phyloP scores from a whole-genome alignment of 1,140 invertebrate genomes.

The Radopholus similis region DNA sequence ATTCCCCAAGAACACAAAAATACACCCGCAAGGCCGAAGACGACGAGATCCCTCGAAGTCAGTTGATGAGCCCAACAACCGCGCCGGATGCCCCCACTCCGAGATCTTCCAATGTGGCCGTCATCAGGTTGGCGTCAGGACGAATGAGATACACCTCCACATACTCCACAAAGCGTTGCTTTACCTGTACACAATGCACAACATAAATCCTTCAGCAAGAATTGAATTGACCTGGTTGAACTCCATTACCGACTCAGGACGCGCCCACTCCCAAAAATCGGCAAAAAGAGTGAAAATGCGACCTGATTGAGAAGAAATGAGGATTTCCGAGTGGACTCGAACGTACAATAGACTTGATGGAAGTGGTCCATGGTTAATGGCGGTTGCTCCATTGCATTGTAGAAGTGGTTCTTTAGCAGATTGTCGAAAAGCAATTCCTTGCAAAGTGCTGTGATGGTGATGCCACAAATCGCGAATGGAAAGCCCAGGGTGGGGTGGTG shows the following conservation, averaged over 20 bases:
- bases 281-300: slow-evolving; percentile 42
- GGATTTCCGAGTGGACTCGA: not conserved
- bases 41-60: no score
- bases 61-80: not conserved
- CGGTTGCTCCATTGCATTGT: slow-evolving; percentile 68
- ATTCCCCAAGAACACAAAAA: not conserved
- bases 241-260: slow-evolving; percentile 42
- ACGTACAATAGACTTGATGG: slow-evolving; percentile 81
- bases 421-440: slow-evolving; percentile 73
- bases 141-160: slow-evolving; percentile 28
- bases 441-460: slow-evolving; percentile 83
- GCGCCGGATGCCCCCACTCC: not conserved
- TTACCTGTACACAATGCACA: no score
- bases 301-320: slow-evolving; percentile 28
- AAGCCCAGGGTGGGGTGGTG: slow-evolving; percentile 72
- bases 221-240: slow-evolving; percentile 46
- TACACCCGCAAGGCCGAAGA: no score
- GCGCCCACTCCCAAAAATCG: slow-evolving; percentile 32
- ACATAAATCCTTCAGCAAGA: no score
- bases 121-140: slow-evolving; percentile 27
- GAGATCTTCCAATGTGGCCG: slow-evolving; percentile 15
- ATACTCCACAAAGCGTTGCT: slow-evolving; percentile 24
- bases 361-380: slow-evolving; percentile 73
- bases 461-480: slow-evolving; percentile 75
- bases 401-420: slow-evolving; percentile 83